Conservation (phyloP, 1,140 invertebrate species). For the Drosophila santomea region DNA sequence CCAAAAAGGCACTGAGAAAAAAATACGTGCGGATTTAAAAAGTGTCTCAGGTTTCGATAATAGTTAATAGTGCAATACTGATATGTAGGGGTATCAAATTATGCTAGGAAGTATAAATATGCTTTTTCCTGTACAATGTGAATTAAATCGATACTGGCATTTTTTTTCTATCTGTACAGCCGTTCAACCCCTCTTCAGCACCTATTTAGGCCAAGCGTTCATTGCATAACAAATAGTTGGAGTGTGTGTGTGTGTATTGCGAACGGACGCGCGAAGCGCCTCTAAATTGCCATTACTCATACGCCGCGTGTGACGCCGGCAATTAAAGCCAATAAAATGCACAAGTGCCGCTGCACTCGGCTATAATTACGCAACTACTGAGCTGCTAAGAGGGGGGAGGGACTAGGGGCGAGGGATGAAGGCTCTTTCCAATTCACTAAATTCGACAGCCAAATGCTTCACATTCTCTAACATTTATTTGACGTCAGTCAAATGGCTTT, state of each 20-base stretch:
- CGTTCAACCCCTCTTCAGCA: not conserved
- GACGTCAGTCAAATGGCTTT: constrained; percentile 1
- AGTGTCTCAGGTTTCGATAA: too few relatives aligned
- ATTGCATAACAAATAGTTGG: constrained; percentile 57
- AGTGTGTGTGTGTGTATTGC: constrained; percentile 18
- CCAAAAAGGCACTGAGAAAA: constrained; percentile 2
- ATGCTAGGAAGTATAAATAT: not conserved
- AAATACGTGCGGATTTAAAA: not conserved
- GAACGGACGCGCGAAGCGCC: constrained; percentile 14
- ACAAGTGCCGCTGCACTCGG: constrained; percentile 57
- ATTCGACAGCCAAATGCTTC: constrained; percentile 3
- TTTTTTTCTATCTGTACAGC: constrained; percentile 3
- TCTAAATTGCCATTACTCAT: constrained; percentile 67
- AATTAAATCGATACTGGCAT: too few relatives aligned
- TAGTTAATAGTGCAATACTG: too few relatives aligned
- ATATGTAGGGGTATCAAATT: too few relatives aligned
- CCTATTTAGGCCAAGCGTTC: constrained; percentile 48
- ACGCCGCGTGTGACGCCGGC: constrained; percentile 49
- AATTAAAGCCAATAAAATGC: constrained; percentile 66
- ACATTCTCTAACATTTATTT: constrained; percentile 29
- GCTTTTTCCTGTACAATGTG: not conserved
- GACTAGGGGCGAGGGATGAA: not conserved
- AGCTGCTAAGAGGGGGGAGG: not conserved
- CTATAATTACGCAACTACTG: constrained; percentile 48
- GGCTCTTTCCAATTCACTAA: constrained; percentile 15